A percentile compares a stretch with the other conserved stretches of the same genome.
Conservation (phyloP, 30 jellyfish, hydroid and myxozoan species). For the Cassiopea andromeda region DNA sequence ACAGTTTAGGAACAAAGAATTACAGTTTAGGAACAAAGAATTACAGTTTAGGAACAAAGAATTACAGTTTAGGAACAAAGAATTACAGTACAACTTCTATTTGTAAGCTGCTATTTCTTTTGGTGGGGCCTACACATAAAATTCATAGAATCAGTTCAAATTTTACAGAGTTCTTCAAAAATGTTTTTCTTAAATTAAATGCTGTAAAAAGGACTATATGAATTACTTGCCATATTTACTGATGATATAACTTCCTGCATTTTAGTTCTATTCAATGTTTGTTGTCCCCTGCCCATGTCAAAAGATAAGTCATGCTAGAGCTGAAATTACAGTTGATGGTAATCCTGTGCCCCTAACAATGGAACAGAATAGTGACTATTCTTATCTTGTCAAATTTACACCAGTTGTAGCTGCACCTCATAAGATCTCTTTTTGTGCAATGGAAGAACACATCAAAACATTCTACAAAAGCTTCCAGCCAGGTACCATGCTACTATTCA, state of each 20-base stretch:
- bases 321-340: constrained; percentile 17
- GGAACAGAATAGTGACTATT: constrained; percentile 14
- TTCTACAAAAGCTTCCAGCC: constrained; percentile 35
- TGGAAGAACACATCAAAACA: constrained; percentile 26
- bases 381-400: constrained; percentile 58
- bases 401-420: constrained; percentile 56
- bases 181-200: too few species aligned
- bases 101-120: neutral
- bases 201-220: neutral
- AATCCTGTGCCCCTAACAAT: constrained; percentile 42
- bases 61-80: too few species aligned
- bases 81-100: too few species aligned
- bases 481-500: constrained; percentile 17
- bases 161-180: neutral
- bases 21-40: too few species aligned
- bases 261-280: constrained; percentile 56
- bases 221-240: neutral
- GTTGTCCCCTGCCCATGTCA: constrained; percentile 28
- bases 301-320: constrained; percentile 20
- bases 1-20: too few species aligned
- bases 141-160: neutral
- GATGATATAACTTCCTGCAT: neutral
- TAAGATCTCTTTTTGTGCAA: constrained; percentile 23
- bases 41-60: too few species aligned
- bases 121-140: neutral